A percentile compares a stretch with the other conserved stretches of the same genome.
Evolutionary conservation across 2,797 vertebrate species (phyloP).

Genomic region (Columba guinea): DNA sequence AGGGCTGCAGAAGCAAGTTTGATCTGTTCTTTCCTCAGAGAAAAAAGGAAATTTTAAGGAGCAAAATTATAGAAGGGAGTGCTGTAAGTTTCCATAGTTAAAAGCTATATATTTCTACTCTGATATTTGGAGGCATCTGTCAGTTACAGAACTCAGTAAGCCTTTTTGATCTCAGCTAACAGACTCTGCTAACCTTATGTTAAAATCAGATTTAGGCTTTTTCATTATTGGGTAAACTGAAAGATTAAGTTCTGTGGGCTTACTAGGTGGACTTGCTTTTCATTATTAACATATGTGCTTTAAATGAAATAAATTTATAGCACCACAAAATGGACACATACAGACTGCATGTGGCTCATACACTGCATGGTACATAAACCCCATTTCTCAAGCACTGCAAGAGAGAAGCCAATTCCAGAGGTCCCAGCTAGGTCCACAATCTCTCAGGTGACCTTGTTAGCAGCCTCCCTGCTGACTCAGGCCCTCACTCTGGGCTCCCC

Average conservation of each 20-base stretch:
- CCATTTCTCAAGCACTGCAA: rapidly evolving
- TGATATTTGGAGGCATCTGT: neutral
- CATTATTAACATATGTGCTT: neutral
- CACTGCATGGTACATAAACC: neutral
- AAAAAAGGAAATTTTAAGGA: neutral
- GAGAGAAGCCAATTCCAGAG: neutral
- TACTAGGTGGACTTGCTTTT: neutral
- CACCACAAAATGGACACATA: rapidly evolving
- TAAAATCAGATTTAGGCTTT: neutral
- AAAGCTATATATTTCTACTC: neutral
- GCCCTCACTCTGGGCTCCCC: neutral
- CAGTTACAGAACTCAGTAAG: neutral
- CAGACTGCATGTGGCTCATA: neutral
- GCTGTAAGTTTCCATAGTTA: neutral
- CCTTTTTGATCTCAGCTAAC: neutral
- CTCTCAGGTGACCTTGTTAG: neutral
- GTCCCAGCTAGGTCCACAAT: neutral
- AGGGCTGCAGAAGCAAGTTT: neutral
- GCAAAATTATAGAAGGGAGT: neutral
- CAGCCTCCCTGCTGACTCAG: neutral
- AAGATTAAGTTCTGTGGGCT: neutral
- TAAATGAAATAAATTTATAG: neutral
- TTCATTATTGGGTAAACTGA: neutral
- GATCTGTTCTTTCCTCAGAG: neutral
- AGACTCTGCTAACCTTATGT: neutral